Evolutionary conservation across 2,888 invertebrate species (phyloP).

Genomic region (Heterodera filipjevi): DNA sequence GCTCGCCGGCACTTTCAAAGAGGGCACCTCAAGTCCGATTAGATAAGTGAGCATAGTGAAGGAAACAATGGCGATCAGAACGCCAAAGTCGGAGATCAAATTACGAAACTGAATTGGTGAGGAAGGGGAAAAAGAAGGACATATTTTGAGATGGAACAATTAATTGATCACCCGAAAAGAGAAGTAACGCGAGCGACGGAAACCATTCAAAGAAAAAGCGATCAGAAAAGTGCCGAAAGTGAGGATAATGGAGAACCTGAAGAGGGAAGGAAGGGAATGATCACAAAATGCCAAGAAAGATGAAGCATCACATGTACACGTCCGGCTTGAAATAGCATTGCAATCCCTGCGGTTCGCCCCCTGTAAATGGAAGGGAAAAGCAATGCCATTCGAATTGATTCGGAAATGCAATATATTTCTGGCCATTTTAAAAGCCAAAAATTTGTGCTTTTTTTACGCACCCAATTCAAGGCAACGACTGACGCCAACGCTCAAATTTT

Average conservation of each 20-base stretch:
- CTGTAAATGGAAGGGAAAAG: neutral
- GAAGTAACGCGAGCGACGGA: slow-evolving; percentile 64
- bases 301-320: slow-evolving; percentile 60
- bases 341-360: slow-evolving; percentile 43
- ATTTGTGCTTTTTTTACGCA: slow-evolving; percentile 25
- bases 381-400: neutral
- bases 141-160: neutral
- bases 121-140: neutral
- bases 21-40: slow-evolving; percentile 68
- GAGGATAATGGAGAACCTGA: slow-evolving; percentile 65
- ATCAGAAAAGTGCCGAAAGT: slow-evolving; percentile 66
- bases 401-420: too few relatives aligned
- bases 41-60: slow-evolving; percentile 66
- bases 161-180: slow-evolving; percentile 53
- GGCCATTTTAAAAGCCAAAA: neutral
- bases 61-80: slow-evolving; percentile 68
- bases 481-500: slow-evolving; percentile 44
- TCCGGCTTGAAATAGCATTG: slow-evolving; percentile 61
- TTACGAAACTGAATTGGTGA: slow-evolving; percentile 63
- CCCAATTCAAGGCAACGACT: slow-evolving; percentile 45
- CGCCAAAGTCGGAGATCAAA: slow-evolving; percentile 69
- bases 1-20: slow-evolving; percentile 67
- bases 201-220: slow-evolving; percentile 61
- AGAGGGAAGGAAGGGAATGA: neutral
- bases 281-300: neutral